Base-by-base conservation (phyloP, 2,113 vertebrate genomes). In the Trematocara macrostoma region DNA sequence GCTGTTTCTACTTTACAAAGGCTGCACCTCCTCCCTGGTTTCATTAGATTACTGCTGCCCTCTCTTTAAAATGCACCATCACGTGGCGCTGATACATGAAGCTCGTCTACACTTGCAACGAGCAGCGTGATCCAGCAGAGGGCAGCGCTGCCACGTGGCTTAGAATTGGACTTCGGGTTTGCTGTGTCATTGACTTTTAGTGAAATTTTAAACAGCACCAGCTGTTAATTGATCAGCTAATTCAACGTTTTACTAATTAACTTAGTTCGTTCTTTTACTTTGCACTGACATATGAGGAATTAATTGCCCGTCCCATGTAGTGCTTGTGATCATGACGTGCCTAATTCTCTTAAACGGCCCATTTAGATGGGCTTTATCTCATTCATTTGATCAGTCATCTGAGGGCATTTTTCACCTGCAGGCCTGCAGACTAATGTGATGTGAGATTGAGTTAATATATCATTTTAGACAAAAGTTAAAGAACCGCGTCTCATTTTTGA, bases 311-410 rank as follows among this genome's bases (percentile, higher is more conserved):
- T 2, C 4, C 20, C 38, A 26, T 79, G 78, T 81, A 59, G 74
- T 51, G 78, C 78, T 84, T 20, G 38, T 3, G 3, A 56, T 85
- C 78, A 67, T 38, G 80, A 87, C 45, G 83, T 8, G 79, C 4
- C 45, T 79, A 79, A 86, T 88, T 91, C 84, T 84, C 56, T 20
- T 86, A 83, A 86, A 87, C 55, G 83, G 78, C 56, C 76, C 67
- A 8, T 86, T 83, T 74, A 87, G 83, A 67, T 45, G 52, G 57
- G 38, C 4, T 76, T 53, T 11, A 31, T 71, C 64, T 31, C 11
- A 6, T 49, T 59, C 74, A 67, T 57, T 11, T 47, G 78, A 84
- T 91, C 85, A 67, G 53, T 89, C 53, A 56, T 78, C 38, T 34
- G 42, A 85, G 49, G 47, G 23, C 26, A 35, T 92, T 15, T 82